These are phyloP conservation scores for Takifugu rubripes DNA, from an alignment of 2,797 vertebrate genomes.

Conservation along the genomic window DNA sequence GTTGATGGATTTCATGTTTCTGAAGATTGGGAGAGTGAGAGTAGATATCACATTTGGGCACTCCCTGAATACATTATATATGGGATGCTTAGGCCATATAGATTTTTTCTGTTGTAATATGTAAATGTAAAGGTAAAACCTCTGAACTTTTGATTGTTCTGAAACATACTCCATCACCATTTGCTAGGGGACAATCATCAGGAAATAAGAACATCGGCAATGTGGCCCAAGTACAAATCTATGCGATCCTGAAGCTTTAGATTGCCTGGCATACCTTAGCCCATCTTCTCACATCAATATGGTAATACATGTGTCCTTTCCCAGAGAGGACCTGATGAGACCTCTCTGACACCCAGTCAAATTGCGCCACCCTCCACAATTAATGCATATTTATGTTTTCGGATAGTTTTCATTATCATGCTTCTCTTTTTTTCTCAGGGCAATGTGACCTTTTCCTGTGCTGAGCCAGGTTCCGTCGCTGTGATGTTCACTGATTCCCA, in stretches of 20 bases:
- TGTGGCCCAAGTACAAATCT: neutral
- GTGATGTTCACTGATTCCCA: constrained; percentile 81
- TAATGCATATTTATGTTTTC: constrained; percentile 64
- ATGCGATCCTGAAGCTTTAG: constrained; percentile 17
- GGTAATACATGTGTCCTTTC: constrained; percentile 60
- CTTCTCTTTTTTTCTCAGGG: constrained; percentile 73
- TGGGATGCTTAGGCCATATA: neutral
- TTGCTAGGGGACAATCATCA: no score
- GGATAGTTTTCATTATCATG: constrained; percentile 37
- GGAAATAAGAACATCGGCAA: neutral
- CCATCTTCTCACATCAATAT: constrained; percentile 46
- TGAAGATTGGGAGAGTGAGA: neutral
- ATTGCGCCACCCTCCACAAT: constrained; percentile 36
- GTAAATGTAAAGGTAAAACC: neutral
- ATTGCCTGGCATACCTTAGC: constrained; percentile 22
- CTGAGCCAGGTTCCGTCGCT: constrained; percentile 82
- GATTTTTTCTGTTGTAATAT: constrained; percentile 1
- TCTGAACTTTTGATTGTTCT: neutral
- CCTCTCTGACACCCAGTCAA: constrained; percentile 53
- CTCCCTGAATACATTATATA: neutral
- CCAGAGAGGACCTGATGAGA: constrained; percentile 42
- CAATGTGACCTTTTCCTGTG: constrained; percentile 90
- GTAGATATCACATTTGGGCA: neutral
- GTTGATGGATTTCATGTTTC: constrained; percentile 2
- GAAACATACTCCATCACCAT: no score